Percentiles rank a stretch among this genome's conserved stretches.
phyloP scores from a whole-genome alignment of 2,113 vertebrate species.

The Microcebus griseorufus region DNA sequence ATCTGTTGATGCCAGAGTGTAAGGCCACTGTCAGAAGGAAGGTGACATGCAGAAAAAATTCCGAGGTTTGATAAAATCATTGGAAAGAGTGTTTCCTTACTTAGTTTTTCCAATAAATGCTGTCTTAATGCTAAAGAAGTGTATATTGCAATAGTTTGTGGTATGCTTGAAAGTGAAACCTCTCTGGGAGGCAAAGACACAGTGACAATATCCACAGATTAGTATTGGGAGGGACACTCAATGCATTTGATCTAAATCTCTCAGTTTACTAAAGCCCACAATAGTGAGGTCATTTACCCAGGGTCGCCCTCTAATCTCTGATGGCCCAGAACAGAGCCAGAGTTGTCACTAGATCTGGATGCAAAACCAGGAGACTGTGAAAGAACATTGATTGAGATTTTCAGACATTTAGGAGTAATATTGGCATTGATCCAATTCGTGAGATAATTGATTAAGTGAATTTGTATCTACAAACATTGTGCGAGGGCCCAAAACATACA shows the following conservation, averaged over 20 bases:
- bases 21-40: background rate
- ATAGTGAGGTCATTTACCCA: background rate
- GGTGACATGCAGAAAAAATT: background rate
- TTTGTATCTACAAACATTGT: background rate
- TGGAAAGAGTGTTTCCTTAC: background rate
- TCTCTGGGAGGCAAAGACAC: background rate
- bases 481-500: background rate
- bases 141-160: background rate
- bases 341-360: background rate
- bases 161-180: background rate
- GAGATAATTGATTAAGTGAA: background rate
- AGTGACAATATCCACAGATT: background rate
- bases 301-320: background rate
- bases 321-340: background rate
- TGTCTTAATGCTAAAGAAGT: background rate
- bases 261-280: background rate
- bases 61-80: background rate
- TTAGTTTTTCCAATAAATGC: background rate
- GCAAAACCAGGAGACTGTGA: background rate
- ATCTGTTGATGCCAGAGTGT: background rate
- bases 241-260: background rate
- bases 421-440: too few relatives aligned
- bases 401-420: background rate
- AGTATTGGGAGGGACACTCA: background rate
- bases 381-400: background rate